phyloP scores from a whole-genome alignment of 2,888 invertebrate genomes.

The Stenichneumon culpator region DNA sequence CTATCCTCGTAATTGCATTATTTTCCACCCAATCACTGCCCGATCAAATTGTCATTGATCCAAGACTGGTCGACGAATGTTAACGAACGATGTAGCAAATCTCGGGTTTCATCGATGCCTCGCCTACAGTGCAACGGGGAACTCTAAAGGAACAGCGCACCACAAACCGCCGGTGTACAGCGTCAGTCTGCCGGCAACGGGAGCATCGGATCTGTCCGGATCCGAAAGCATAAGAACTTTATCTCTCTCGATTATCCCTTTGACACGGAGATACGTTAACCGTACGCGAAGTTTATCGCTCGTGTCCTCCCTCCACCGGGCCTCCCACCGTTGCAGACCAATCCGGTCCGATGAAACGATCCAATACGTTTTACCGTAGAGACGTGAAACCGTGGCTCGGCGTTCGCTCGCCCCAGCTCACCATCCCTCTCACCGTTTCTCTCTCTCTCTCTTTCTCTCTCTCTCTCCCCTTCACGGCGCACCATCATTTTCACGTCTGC shows the following conservation, averaged over 20 bases:
- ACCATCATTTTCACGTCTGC: slow-evolving; percentile 71
- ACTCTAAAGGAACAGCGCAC: background rate
- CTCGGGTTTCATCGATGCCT: slow-evolving; percentile 2
- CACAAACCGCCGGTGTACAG: background rate
- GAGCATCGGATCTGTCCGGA: slow-evolving; percentile 28
- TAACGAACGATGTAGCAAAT: slow-evolving; percentile 35
- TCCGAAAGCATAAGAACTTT: slow-evolving; percentile 57
- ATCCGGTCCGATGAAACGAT: slow-evolving; percentile 65
- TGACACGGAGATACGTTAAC: slow-evolving; percentile 64
- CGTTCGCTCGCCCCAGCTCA: slow-evolving; percentile 21
- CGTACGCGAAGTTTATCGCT: slow-evolving; percentile 65
- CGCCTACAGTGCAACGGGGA: background rate
- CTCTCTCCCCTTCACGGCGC: background rate
- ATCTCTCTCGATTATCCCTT: slow-evolving; percentile 65
- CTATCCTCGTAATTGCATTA: background rate
- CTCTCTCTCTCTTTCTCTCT: background rate
- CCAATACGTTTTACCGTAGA: slow-evolving; percentile 63
- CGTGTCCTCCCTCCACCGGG: slow-evolving; percentile 42
- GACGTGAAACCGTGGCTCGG: slow-evolving; percentile 57
- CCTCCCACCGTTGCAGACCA: slow-evolving; percentile 14
- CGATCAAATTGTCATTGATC: background rate
- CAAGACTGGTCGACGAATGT: background rate
- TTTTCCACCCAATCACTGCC: background rate
- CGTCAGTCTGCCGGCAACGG: slow-evolving; percentile 23
- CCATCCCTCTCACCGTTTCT: background rate